These are phyloP conservation scores for Astropecten irregularis DNA, from an alignment of 53 echinoderm and acorn worm species.

Conservation along the genomic window DNA sequence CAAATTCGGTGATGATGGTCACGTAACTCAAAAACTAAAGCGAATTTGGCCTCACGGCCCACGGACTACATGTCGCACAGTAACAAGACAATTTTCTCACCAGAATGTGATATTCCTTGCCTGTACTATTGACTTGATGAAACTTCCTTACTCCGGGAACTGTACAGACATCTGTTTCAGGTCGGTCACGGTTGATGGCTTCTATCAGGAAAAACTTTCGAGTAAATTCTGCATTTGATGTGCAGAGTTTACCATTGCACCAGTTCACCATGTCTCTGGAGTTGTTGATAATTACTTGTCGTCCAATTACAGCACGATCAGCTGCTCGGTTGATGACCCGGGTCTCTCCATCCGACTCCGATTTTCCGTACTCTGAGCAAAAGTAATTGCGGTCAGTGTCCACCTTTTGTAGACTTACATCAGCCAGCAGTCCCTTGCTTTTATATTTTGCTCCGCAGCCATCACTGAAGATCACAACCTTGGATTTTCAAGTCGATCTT, in stretches of 20 bases:
- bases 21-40: no score
- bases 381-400: constrained; percentile 45
- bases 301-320: constrained; percentile 48
- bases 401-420: constrained; percentile 17
- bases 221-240: not conserved
- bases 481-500: not conserved
- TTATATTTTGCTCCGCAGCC: constrained; percentile 60
- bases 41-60: no score
- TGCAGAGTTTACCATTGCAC: constrained; percentile 34
- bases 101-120: constrained; percentile 26
- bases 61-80: no score
- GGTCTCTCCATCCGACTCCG: constrained; percentile 58
- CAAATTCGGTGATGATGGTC: no score
- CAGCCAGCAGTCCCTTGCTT: constrained; percentile 55
- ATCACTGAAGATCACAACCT: constrained; percentile 64
- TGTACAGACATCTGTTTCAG: constrained; percentile 48
- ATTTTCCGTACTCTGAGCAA: constrained; percentile 60
- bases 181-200: constrained; percentile 44
- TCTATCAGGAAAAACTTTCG: constrained; percentile 37
- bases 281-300: constrained; percentile 41
- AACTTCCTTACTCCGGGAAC: constrained; percentile 59
- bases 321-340: constrained; percentile 54
- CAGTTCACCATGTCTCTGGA: constrained; percentile 25
- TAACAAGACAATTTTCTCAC: constrained; percentile 62
- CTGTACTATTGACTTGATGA: constrained; percentile 39